Evolutionary conservation across 2,888 invertebrate genomes (phyloP), one percentile per base, ranked within the genome.

Genomic region (Drosophila emarginata): DNA sequence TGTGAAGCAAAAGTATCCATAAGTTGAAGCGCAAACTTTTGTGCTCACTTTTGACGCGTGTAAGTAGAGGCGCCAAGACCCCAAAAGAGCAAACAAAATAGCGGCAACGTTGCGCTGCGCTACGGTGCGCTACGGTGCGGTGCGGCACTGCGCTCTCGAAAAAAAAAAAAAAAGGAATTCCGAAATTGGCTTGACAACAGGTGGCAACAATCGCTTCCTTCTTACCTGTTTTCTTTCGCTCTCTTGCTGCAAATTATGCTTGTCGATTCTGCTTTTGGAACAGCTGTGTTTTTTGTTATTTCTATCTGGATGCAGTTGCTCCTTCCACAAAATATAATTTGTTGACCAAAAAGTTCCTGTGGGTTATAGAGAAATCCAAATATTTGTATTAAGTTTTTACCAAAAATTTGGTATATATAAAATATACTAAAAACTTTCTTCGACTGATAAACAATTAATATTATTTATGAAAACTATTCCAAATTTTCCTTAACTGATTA

Each of bases 11-110:
- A 67, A 79, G 72, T 59, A 70, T 59, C 63, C 65, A 67, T 76
- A 78, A 76, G 67, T 57, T 78, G 64, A 78, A 75, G 76, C 77
- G 75, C 73, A 72, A 84, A 81, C 45, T 84, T 81, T 84, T 72
- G 70, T 79, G 85, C 81, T 84, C 82, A 84, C 85, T 84, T 84
- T 81, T 81, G 81, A 84, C 85, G 84, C 84, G 18, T 45, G 45
- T 45, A 45, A 18, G 18, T 12, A 36, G 15, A 4, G 54, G 36
- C 12, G 54, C 18, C 18, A 18, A 36, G 4, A 14, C 45, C 45
- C 45, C 45, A 45, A 45, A 45, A 45, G 45, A 45, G 45, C 45
- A 45, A 45, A 45, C 45, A 45, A 45, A 18, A 45, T 40, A 40
- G 40, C 15, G 15, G 37, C 37, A 37, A 37, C 32, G 11, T 1